Evolutionary conservation across 2,113 vertebrate species (phyloP).

Genomic region (Laticauda colubrina): DNA sequence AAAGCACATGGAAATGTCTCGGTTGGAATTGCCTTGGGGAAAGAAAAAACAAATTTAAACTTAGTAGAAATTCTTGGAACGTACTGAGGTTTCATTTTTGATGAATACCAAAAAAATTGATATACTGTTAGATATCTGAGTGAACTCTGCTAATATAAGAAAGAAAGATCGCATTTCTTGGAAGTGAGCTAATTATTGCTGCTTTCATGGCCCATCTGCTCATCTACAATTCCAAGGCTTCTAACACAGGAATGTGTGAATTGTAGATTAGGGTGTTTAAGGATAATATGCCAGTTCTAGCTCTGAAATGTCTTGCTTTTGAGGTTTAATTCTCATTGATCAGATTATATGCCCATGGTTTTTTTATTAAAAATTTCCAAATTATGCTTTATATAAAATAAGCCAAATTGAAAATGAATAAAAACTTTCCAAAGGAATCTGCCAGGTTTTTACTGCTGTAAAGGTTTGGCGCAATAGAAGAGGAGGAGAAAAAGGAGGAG

Average conservation of each 20-base stretch:
- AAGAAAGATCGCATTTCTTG: slow-evolving; percentile 30
- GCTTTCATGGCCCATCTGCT: slow-evolving; percentile 27
- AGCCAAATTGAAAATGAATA: slow-evolving; percentile 17
- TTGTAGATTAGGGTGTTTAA: slow-evolving; percentile 34
- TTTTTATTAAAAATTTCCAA: slow-evolving; percentile 44
- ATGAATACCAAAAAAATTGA: slow-evolving; percentile 43
- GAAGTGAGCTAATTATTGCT: slow-evolving; percentile 53
- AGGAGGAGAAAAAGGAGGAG: background rate
- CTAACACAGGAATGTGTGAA: slow-evolving; percentile 42
- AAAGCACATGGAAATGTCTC: background rate
- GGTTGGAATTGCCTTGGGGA: background rate
- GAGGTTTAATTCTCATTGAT: slow-evolving; percentile 38
- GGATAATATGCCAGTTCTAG: slow-evolving; percentile 33
- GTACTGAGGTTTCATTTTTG: slow-evolving; percentile 33
- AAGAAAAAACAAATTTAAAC: slow-evolving; percentile 3
- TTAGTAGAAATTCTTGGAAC: slow-evolving; percentile 16
- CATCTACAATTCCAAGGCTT: slow-evolving; percentile 35
- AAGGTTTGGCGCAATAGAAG: slow-evolving; percentile 22
- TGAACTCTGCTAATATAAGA: slow-evolving; percentile 39
- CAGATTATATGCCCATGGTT: slow-evolving; percentile 41
- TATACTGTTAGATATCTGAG: slow-evolving; percentile 44
- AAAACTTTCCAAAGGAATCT: slow-evolving; percentile 15
- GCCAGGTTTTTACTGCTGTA: background rate
- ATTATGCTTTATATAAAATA: slow-evolving; percentile 23
- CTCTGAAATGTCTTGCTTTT: slow-evolving; percentile 39